Evolutionary conservation across 2,888 invertebrate genomes (phyloP).

Genomic region (Hanleya hanleyi): DNA sequence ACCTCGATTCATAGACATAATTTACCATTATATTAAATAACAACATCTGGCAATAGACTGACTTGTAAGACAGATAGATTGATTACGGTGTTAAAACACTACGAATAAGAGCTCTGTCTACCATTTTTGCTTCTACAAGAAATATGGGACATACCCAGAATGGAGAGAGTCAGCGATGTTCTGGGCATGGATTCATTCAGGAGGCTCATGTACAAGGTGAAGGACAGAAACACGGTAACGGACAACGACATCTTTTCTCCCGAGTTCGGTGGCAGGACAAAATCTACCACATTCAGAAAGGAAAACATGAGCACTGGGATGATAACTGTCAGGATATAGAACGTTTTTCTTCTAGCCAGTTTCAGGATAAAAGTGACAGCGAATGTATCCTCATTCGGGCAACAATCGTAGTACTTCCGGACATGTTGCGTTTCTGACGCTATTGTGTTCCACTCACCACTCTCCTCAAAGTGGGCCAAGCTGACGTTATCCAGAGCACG

Average conservation of each 20-base stretch:
- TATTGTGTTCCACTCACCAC: not conserved
- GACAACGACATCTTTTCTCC: slow-evolving; percentile 11
- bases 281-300: not conserved
- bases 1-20: too few relatives aligned
- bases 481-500: not conserved
- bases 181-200: slow-evolving; percentile 1
- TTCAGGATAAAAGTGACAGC: not conserved
- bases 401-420: not conserved
- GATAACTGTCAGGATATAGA: not conserved
- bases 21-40: too few relatives aligned
- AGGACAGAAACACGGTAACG: slow-evolving; percentile 2
- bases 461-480: not conserved
- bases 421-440: not conserved
- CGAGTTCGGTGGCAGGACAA: not conserved
- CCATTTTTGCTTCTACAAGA: too few relatives aligned
- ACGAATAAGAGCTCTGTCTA: too few relatives aligned
- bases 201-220: not conserved
- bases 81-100: too few relatives aligned
- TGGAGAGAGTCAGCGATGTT: not conserved
- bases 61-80: too few relatives aligned
- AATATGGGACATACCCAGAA: too few relatives aligned
- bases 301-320: not conserved
- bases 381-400: not conserved
- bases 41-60: too few relatives aligned
- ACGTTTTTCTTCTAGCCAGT: not conserved